Evolutionary conservation across 2,888 invertebrate species (phyloP), one percentile per base, ranked within the genome.

Genomic region (Meliscaeva auricollis): DNA sequence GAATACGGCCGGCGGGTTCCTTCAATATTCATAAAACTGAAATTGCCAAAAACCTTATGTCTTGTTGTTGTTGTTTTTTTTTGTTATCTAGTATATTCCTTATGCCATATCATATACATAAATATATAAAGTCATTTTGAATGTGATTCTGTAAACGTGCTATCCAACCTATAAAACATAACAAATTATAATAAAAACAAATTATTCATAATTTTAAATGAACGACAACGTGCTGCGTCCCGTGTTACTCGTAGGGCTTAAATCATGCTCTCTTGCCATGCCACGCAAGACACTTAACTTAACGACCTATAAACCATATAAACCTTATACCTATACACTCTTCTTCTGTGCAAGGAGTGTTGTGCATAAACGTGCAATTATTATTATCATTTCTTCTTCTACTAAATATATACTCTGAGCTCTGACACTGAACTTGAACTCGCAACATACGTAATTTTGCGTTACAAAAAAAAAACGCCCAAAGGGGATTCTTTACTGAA

Each of bases 351-450:
- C 5, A 17, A 17, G 15, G 32, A 62, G 30, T 62, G 17, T 41
- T 20, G 41, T 44, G 41, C 22, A 69, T 60, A 35, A 48, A 17
- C 32, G 50, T 60, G 9, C 50, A 69, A 69, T 64, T 64, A 64
- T 64, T 64, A 62, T 64, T 64, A 58, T 58, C 17, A 58, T 58
- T 48, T 48, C 48, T 46, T 46, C 15, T n/a, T 35, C 48, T 20
- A 17, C 30, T 9, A 30, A 13, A 11, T 41, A 26, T 41, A 11
- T 13, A 4, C 20, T 52, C 41, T 30, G n/a, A n/a, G n/a, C 32
- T 38, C 41, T 66, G 78, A 66, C 64, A 62, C 64, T 78, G 78
- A 78, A 78, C 78, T 78, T 78, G 50, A 72, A 78, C 64, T 32
- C 20, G 50, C 26, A n/a, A n/a, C n/a, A n/a, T 17, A 60, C 38